Base-by-base conservation (phyloP, 2,888 invertebrate species). In the Tinea trinotella region DNA sequence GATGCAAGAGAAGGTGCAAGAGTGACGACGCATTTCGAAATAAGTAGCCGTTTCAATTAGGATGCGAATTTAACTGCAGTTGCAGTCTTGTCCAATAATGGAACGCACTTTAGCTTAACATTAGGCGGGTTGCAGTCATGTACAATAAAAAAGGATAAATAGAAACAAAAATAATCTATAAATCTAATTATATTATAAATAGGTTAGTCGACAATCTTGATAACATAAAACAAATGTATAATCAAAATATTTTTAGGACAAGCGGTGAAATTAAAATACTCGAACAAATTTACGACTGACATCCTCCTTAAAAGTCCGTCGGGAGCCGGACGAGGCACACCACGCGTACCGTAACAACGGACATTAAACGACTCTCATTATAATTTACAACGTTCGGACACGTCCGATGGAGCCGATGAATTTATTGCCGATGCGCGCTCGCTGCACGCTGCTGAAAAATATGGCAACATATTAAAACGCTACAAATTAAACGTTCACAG, bases 221-320 rank as follows among this genome's bases (percentile, higher is more conserved):
- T 13, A 40, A 40, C 7, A 3, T 13, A 40, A 2, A 40, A 15
- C 40, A 40, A 15, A 15, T 5, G 46, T 19, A 19, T 15, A 44
- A 18, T n/a, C 18, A 5, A 49, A 49, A 49, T 49, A 49, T 22
- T 49, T 46, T 50, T 24, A 50, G 24, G 50, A 9, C 74, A 70
- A 70, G 70, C 72, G 79, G 78, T 76, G 75, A 79, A 83, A 82
- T 82, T 76, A 81, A 53, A 81, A 77, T 70, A 66, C 68, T 80
- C 76, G 76, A 77, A 75, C 74, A 68, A 64, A 73, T 81, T 81
- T 81, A 81, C 75, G 79, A 75, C 69, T 69, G 62, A 72, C 76
- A 77, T 82, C 80, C 79, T 78, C 75, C 71, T 78, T 74, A 63
- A 68, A 73, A 74, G 12, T 62, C 62, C 58, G 60, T 54, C 58